Base-by-base conservation (phyloP, 2,797 vertebrate species). In the Pyrrhura leucotis region DNA sequence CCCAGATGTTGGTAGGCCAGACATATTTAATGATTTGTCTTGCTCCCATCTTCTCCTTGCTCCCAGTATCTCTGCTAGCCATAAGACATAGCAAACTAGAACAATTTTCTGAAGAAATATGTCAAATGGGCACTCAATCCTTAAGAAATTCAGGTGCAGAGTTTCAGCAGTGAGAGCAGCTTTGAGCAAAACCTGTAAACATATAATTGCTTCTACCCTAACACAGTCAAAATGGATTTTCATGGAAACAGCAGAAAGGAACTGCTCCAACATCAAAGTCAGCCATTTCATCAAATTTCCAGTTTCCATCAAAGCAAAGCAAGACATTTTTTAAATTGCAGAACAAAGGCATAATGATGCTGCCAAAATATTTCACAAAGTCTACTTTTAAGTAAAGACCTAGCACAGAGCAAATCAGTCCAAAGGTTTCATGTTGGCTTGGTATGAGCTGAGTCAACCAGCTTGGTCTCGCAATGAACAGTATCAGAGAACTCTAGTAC, bases 231-330 rank as follows among this genome's bases (percentile, higher is more conserved):
- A 93, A 78, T 44, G 39, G 23, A 58, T 91, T 88, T 86, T 93
- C 73, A 84, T 37, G 73, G 68, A 62, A 94, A 56, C 26, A 80
- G 58, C 33, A 89, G 83, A 93, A 81, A 94, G 88, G 73, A 71
- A 90, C 58, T 33, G 73, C 39, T 96, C 89, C 94, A 89, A 80
- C 37, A 68, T 29, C 65, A 88, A 90, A 66, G 88, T 90, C 79
- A 91, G 89, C 16, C 37, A 61, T 48, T 93, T 85, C 28, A 96
- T 85, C 74, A 2, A 77, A 93, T 90, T 93, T 92, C 93, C 90
- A 71, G 75, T 80, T 87, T 87, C 89, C 87, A 90, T 58, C 75
- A 91, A 87, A 90, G 81, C 31, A 82, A 91, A 95, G 65, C 31
- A 87, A 95, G 94, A 83, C 78, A 88, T 66, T 80, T 91, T 88